Percentiles rank a stretch among this genome's conserved stretches.
Evolutionary conservation across 2,888 invertebrate genomes (phyloP).

Genomic region (Labia minor): DNA sequence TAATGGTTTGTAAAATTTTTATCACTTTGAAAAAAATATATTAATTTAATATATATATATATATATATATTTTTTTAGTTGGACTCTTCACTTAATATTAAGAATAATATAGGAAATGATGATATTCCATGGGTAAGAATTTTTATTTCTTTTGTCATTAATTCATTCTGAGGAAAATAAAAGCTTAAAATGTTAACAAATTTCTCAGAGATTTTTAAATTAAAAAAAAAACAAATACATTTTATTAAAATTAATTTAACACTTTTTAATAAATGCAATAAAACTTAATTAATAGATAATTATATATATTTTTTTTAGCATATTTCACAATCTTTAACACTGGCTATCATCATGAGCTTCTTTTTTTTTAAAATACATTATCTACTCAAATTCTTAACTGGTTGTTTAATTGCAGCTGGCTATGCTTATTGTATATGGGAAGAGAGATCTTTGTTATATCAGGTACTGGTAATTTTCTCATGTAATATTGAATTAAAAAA

Average conservation of each 20-base stretch:
- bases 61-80: neutral
- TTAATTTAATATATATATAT: neutral
- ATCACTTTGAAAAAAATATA: neutral
- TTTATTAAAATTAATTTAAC: constrained; percentile 15
- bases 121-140: constrained; percentile 29
- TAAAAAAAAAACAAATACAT: too few relatives aligned
- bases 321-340: constrained; percentile 54
- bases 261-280: constrained; percentile 26
- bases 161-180: too few relatives aligned
- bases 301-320: constrained; percentile 53
- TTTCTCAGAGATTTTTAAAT: too few relatives aligned
- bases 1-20: constrained; percentile 32
- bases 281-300: too few relatives aligned
- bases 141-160: neutral
- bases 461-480: constrained; percentile 34
- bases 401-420: constrained; percentile 49
- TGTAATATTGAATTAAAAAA: neutral
- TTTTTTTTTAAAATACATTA: constrained; percentile 77
- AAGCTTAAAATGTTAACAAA: constrained; percentile 8
- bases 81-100: neutral
- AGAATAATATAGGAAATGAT: constrained; percentile 16
- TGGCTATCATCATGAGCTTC: constrained; percentile 55
- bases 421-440: constrained; percentile 61
- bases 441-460: constrained; percentile 43
- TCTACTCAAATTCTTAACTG: constrained; percentile 64